Conservation (phyloP, 2,888 invertebrate genomes). For the Entomobrya multifasciata region DNA sequence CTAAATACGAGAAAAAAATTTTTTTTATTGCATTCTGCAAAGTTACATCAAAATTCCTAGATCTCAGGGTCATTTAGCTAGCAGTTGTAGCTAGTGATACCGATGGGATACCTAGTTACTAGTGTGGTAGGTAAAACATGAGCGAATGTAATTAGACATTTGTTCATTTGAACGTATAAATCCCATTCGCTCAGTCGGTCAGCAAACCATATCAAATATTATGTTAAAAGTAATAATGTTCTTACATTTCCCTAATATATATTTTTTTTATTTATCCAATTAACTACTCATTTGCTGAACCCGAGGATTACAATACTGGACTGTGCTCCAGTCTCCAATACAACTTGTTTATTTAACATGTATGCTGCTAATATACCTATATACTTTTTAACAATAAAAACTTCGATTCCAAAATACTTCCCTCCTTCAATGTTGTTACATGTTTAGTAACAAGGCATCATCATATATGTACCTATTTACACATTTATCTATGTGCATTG, state of each 20-base stretch:
- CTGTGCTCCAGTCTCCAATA: no score
- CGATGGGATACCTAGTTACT: neutral
- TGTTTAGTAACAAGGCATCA: no score
- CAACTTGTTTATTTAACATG: neutral
- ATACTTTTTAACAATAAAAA: no score
- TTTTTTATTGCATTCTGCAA: slow-evolving; percentile 44
- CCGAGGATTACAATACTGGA: neutral
- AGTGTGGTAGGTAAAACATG: neutral
- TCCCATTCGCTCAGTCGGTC: neutral
- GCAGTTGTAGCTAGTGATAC: slow-evolving; percentile 1
- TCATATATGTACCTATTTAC: no score
- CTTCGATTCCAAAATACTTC: slow-evolving; percentile 21
- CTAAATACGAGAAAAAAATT: neutral
- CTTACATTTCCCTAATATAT: slow-evolving; percentile 26
- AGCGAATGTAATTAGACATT: slow-evolving; percentile 1
- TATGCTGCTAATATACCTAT: no score
- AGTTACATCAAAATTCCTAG: slow-evolving; percentile 54
- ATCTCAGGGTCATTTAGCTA: slow-evolving; percentile 58
- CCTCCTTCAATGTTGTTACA: neutral
- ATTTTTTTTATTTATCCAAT: neutral
- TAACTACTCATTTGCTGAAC: neutral
- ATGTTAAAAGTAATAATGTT: neutral
- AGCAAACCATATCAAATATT: slow-evolving; percentile 33
- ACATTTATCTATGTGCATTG: no score
- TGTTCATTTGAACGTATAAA: neutral